These are phyloP conservation scores for Mustelus asterias DNA, from an alignment of 2,113 vertebrate genomes.

Conservation along the genomic window DNA sequence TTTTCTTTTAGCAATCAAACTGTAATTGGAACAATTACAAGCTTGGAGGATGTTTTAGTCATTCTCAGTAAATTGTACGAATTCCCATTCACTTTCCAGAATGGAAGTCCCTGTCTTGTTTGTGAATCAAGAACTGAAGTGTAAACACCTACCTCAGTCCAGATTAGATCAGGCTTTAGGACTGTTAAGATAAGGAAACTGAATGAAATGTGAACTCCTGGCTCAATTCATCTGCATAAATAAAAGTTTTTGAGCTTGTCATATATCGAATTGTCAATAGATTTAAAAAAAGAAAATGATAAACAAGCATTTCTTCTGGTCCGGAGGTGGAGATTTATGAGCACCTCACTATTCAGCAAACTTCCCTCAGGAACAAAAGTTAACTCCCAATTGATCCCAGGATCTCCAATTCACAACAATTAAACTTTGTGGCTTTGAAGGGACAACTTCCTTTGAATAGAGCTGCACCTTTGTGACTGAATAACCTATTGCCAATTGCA, in stretches of 20 bases:
- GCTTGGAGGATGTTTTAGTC: neutral
- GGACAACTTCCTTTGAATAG: neutral
- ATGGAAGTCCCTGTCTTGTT: neutral
- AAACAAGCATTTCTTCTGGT: neutral
- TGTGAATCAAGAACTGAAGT: neutral
- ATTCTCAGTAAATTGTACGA: neutral
- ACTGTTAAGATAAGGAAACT: neutral
- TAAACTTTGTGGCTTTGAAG: neutral
- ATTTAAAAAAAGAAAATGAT: neutral
- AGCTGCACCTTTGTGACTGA: neutral
- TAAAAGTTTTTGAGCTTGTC: neutral
- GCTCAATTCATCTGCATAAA: neutral
- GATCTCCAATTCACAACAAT: neutral
- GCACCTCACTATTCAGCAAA: neutral
- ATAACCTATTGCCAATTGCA: neutral
- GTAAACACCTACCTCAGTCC: neutral
- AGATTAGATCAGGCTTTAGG: neutral
- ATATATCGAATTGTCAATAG: neutral
- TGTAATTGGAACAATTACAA: neutral
- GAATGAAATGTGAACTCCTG: slow-evolving; percentile 2
- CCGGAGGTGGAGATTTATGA: neutral
- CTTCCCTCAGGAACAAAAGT: neutral
- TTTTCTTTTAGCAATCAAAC: neutral
- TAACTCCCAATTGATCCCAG: neutral
- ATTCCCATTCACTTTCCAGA: neutral